Evolutionary conservation across 2,888 invertebrate species (phyloP), one percentile per base, ranked within the genome.

Genomic region (Hirudinaria manillensis): DNA sequence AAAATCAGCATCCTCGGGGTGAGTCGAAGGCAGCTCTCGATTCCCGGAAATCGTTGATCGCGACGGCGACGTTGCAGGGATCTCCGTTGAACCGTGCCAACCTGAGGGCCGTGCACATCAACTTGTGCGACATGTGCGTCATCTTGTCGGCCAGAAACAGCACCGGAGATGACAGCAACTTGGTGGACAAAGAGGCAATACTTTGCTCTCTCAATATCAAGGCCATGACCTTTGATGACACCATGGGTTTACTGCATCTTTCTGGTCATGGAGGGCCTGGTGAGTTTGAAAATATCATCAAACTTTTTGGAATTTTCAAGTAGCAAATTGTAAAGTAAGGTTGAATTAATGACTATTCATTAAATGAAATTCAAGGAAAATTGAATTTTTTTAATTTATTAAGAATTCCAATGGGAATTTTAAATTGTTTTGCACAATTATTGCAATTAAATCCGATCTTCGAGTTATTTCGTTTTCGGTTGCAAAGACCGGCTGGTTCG

Each of bases 111-210:
- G 99, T 99, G 81, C 99, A 99, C 88, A 97, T 99, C 81, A 99
- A 99, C 88, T 89, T 99, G 83, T 99, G 99, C 90, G 99, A 99
- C 90, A 99, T 99, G 99, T 99, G 99, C 89, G 98, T 98, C 87
- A 98, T 99, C 86, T 89, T 99, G 87, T 98, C 98, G 85, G 98
- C 98, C 84, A 95, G 80, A 27, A 80, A 80, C 65, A 70, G 77
- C 61, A 79, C 66, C 36, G 70, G 76, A 56, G 99, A 99, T 88
- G 99, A 99, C 89, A 97, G 98, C 80, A 98, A 98, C 86, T 89
- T 99, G 88, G 98, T 98, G 81, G 99, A 99, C 89, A 99, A 99
- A 89, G 99, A 99, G 89, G 98, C 99, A 84, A 99, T 99, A 86
- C 89, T 99, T 85, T 99, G 99, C 84, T 98, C 98, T 83, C 90